A percentile compares a stretch with the other conserved stretches of the same genome.
Conservation (phyloP, 1,140 invertebrate genomes). For the Hermetia illucens region DNA sequence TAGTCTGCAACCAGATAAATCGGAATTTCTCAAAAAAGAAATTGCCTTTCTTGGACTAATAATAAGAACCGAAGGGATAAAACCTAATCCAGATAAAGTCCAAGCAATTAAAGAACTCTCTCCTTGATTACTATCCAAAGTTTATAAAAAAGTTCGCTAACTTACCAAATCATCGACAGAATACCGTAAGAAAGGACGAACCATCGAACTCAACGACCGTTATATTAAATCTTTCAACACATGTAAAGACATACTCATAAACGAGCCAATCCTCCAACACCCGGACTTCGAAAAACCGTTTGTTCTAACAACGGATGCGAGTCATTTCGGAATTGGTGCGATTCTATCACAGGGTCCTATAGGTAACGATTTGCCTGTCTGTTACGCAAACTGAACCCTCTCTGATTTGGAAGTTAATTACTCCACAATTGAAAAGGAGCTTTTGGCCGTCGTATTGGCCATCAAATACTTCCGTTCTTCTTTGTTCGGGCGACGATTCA, state of each 20-base stretch:
- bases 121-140: not conserved
- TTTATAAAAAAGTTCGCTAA: not conserved
- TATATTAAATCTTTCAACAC: not conserved
- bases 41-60: slow-evolving; percentile 1
- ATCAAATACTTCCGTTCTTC: slow-evolving; percentile 33
- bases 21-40: not conserved
- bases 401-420: slow-evolving; percentile 29
- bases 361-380: slow-evolving; percentile 11
- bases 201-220: not conserved
- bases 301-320: slow-evolving; percentile 4
- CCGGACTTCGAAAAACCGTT: slow-evolving; percentile 6
- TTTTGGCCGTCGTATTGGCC: slow-evolving; percentile 34
- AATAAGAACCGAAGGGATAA: slow-evolving; percentile 13
- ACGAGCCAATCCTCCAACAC: slow-evolving; percentile 2
- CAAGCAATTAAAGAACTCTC: slow-evolving; percentile 29
- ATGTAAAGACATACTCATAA: not conserved
- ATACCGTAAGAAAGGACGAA: no score
- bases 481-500: slow-evolving; percentile 31
- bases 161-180: not conserved
- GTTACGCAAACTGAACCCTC: slow-evolving; percentile 24
- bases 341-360: slow-evolving; percentile 13
- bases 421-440: slow-evolving; percentile 31
- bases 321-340: slow-evolving; percentile 16
- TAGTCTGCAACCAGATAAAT: slow-evolving; percentile 27
- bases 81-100: slow-evolving; percentile 18